Evolutionary conservation across 2,888 invertebrate species (phyloP), one percentile per base, ranked within the genome.

Genomic region (Eupithecia subfuscata): DNA sequence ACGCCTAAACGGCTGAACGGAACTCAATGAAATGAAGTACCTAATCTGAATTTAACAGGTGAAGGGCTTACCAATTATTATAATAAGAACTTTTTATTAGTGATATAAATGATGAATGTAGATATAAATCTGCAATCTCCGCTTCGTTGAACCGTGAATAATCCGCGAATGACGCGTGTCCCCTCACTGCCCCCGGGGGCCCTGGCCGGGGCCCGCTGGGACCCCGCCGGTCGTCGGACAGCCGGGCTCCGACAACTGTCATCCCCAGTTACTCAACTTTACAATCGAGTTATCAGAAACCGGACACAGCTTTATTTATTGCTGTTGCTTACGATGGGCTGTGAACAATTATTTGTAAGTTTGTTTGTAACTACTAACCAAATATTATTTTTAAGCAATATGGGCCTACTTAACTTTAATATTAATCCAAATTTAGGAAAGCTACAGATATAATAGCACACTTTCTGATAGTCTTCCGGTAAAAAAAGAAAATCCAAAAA

Each of bases 101-200:
- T n/a, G n/a, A n/a, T n/a, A n/a, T n/a, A n/a, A n/a, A n/a, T n/a
- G n/a, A n/a, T n/a, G n/a, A n/a, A n/a, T n/a, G n/a, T n/a, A n/a
- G 4, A 56, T 22, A 56, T 56, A 56, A 56, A 56, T 56, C 2
- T 56, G 56, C 56, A 56, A 22, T 56, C 56, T 52, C 52, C 52
- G 52, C n/a, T 11, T 56, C 56, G 56, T 56, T 56, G 22, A 22
- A 56, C 22, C 56, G 56, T 56, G 56, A 56, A 56, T 56, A 56
- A 56, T 56, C n/a, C n/a, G 56, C 11, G 11, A 12, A 56, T 22
- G 56, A 56, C n/a, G 56, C 56, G 56, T 22, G 56, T 56, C 56
- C 56, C 56, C 56, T 8, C 52, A 1, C 56, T 3, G 52, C n/a
- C 18, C 56, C 22, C 11, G n/a, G 22, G 22, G 22, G 22, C 22